phyloP scores from a whole-genome alignment of 2,888 invertebrate genomes.

The Eupithecia insigniata region DNA sequence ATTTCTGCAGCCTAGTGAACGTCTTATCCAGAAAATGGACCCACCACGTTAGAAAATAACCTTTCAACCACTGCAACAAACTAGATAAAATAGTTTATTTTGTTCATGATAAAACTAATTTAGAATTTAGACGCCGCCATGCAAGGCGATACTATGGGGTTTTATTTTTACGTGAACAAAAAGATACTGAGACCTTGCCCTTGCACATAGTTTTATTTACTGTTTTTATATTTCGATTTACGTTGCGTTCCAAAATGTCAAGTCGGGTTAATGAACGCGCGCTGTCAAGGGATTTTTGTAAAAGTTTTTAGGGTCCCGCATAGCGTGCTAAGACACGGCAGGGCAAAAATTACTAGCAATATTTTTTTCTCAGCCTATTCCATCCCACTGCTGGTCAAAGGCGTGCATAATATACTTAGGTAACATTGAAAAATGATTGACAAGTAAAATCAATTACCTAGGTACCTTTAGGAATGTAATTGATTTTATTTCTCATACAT shows the following conservation, averaged over 20 bases:
- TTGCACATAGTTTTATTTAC: constrained; percentile 21
- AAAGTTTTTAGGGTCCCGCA: constrained; percentile 19
- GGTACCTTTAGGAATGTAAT: too few species aligned
- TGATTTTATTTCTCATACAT: too few species aligned
- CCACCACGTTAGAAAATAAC: neutral
- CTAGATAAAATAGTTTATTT: too few species aligned
- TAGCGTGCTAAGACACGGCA: neutral
- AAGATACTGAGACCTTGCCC: constrained; percentile 10
- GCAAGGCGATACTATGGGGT: too few species aligned
- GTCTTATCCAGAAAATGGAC: neutral
- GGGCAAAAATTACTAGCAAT: neutral
- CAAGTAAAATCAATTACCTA: too few species aligned
- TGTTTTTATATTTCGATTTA: neutral
- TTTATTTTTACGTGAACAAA: too few species aligned
- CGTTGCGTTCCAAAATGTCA: constrained; percentile 20
- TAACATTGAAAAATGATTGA: too few species aligned
- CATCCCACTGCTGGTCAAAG: too few species aligned
- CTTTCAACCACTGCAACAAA: neutral
- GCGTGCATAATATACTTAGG: too few species aligned
- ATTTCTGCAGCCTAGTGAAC: neutral
- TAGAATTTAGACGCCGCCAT: too few species aligned
- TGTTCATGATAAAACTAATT: too few species aligned
- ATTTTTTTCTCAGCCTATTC: too few species aligned
- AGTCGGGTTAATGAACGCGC: constrained; percentile 13
- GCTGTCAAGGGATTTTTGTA: constrained; percentile 11